A percentile compares a stretch with the other conserved stretches of the same genome.
Conservation (phyloP, 1,140 invertebrate species). For the Hylaeus anthracinus region DNA sequence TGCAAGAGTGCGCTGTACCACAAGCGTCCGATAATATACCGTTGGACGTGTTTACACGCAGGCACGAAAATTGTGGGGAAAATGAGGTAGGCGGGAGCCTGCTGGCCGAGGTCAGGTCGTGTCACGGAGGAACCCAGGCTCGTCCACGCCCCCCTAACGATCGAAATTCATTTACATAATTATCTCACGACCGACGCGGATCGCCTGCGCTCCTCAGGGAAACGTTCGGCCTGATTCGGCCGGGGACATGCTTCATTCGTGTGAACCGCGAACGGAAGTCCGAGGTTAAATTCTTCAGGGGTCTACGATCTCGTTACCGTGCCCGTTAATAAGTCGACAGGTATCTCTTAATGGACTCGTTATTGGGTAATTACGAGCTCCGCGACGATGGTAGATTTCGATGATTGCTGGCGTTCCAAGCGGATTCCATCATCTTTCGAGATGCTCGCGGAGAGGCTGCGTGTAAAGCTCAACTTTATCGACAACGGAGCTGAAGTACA, state of each 20-base stretch:
- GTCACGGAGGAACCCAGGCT: slow-evolving; percentile 54
- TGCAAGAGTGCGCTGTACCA: not conserved
- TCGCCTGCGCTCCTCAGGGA: not conserved
- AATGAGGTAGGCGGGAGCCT: slow-evolving; percentile 55
- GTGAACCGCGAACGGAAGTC: slow-evolving; percentile 50
- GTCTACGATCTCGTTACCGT: slow-evolving; percentile 1
- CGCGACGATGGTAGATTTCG: not conserved
- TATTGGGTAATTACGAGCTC: not conserved
- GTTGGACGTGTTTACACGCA: slow-evolving; percentile 64
- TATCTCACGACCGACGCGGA: slow-evolving; percentile 68
- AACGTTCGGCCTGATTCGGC: slow-evolving; percentile 47
- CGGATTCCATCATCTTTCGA: not conserved
- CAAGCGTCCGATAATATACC: slow-evolving; percentile 43
- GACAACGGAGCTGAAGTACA: no score
- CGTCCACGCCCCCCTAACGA: slow-evolving; percentile 69
- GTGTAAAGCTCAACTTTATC: no score
- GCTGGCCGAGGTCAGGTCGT: slow-evolving; percentile 53
- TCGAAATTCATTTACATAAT: slow-evolving; percentile 76
- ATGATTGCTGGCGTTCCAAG: not conserved
- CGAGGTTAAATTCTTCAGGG: slow-evolving; percentile 35
- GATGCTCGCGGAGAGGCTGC: not conserved
- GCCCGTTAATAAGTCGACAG: slow-evolving; percentile 13
- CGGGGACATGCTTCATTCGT: slow-evolving; percentile 32
- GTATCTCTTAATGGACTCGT: slow-evolving; percentile 8
- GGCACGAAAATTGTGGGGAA: slow-evolving; percentile 70